Evolutionary conservation across 2,888 invertebrate species (phyloP), one percentile per base, ranked within the genome.

Genomic region (Furcula furcula): DNA sequence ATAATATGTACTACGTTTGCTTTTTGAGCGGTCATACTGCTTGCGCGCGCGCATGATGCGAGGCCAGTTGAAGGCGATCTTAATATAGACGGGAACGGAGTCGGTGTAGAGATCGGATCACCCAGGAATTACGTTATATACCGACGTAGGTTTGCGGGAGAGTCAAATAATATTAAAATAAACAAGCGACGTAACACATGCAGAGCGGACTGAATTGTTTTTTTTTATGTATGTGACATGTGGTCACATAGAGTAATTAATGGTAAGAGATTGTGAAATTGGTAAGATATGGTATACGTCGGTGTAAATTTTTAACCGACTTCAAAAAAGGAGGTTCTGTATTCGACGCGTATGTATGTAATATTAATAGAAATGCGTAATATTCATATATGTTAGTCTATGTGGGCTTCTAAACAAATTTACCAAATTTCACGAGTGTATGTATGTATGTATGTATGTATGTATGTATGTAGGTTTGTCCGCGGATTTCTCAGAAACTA

Each of bases 1-100:
- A 83, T 82, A 81, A 80, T 81, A 84, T 76, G 82, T 79, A 68
- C 81, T 82, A 77, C 85, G 87, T 79, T 82, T 83, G 73, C 67
- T 72, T 81, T 78, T 83, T 75, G 77, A 64, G 74, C 62, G 70
- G 57, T 46, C 69, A 65, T 55, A 62, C 56, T 62, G 55, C 72
- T 64, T 84, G 86, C 83, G 85, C 75, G 58, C 46, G 63, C 75
- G 78, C 87, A 87, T 87, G 65, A 50, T 39, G 41, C 78, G 83
- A 84, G 84, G 85, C 75, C 83, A 66, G 60, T 22, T 60, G 70
- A 65, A 71, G 74, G 65, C 72, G 78, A 66, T 86, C 86, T 86
- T 86, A 83, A 86, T 85, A 69, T 88, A 88, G 87, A 84, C 44
- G 71, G 79, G 75, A 73, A 75, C 80, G 63, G 65, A 63, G 55